These are phyloP conservation scores for Macrosiphum euphorbiae DNA, from an alignment of 2,888 invertebrate genomes.

Conservation along the genomic window DNA sequence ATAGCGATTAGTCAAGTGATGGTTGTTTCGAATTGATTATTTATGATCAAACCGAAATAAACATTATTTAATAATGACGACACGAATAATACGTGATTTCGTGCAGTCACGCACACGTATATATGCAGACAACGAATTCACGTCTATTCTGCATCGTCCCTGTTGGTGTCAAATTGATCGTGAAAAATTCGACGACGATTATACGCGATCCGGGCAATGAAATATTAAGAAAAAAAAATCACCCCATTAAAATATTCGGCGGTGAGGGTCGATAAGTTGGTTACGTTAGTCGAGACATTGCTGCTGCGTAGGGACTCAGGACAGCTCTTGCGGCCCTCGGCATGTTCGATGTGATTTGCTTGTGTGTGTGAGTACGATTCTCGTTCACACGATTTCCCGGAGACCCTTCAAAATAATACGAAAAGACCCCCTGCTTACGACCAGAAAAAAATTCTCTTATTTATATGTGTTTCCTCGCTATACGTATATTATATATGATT, in stretches of 20 bases:
- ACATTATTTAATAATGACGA: slow-evolving; percentile 17
- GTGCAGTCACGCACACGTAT: neutral
- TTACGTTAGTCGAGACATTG: slow-evolving; percentile 31
- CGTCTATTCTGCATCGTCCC: neutral
- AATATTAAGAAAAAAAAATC: slow-evolving; percentile 14
- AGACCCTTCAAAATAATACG: slow-evolving; percentile 20
- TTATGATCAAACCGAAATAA: neutral
- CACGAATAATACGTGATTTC: neutral
- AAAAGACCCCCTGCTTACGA: slow-evolving; percentile 34
- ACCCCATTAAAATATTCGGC: neutral
- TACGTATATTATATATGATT: neutral
- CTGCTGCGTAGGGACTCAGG: neutral
- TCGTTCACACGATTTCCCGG: slow-evolving; percentile 53
- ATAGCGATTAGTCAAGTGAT: neutral
- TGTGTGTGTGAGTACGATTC: neutral
- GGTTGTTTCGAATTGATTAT: neutral
- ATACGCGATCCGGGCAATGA: neutral
- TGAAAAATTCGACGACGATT: slow-evolving; percentile 15
- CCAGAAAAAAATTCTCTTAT: slow-evolving; percentile 36
- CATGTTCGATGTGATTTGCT: neutral
- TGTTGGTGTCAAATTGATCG: slow-evolving; percentile 33
- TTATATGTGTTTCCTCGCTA: neutral
- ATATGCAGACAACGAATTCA: neutral
- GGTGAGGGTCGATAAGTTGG: slow-evolving; percentile 38
- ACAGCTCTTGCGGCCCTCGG: neutral